Conservation (phyloP, 1,140 invertebrate genomes). For the Conopomorpha cramerella region DNA sequence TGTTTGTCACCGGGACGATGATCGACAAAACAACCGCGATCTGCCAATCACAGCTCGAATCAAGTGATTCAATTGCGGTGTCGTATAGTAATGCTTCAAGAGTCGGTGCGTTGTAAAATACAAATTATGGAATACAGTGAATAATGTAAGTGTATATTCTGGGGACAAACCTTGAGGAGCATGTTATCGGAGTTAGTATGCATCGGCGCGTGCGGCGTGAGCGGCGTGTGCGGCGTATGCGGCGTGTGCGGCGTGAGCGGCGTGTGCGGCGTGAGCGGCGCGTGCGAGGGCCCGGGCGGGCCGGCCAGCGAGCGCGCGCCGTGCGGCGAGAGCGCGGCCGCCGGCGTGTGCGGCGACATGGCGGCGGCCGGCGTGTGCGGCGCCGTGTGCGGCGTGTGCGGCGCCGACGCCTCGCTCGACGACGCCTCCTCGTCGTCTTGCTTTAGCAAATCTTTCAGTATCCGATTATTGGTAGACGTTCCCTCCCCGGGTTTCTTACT, state of each 20-base stretch:
- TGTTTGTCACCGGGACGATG: no score
- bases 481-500: constrained; percentile 61
- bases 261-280: constrained; percentile 23
- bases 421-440: constrained; percentile 80
- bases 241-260: constrained; percentile 60
- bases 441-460: constrained; percentile 79
- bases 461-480: constrained; percentile 49
- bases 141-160: no score
- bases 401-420: constrained; percentile 40
- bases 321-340: constrained; percentile 9
- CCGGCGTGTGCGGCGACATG: constrained; percentile 32
- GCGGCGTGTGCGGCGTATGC: constrained; percentile 56
- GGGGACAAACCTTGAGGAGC: no score
- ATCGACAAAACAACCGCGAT: no score
- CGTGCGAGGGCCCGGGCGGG: constrained; percentile 6
- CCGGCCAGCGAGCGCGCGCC: constrained; percentile 2
- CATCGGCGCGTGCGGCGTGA: constrained; percentile 56
- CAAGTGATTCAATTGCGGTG: no score
- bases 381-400: constrained; percentile 38
- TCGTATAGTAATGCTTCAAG: no score
- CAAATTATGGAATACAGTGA: no score
- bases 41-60: no score
- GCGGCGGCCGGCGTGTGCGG: constrained; percentile 31
- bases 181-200: no score
- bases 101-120: no score